Conservation (phyloP, 2,113 vertebrate species). For the Mastomys coucha region DNA sequence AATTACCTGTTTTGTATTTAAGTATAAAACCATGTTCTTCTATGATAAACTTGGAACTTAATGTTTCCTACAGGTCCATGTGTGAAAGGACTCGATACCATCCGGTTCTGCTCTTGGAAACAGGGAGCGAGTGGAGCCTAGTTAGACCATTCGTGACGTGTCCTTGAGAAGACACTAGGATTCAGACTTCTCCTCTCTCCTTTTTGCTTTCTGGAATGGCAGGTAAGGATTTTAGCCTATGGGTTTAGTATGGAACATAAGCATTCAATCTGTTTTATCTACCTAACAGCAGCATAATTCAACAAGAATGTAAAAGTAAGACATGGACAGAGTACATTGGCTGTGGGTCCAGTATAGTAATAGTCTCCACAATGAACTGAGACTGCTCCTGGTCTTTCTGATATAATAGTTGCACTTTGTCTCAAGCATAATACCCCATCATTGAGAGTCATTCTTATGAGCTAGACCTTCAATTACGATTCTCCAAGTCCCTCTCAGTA, state of each 20-base stretch:
- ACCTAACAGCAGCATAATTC: not conserved
- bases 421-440: not conserved
- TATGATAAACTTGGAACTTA: not conserved
- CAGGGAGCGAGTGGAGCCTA: too few species aligned
- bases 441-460: not conserved
- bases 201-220: not conserved
- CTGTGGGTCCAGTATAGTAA: not conserved
- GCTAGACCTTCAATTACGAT: not conserved
- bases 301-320: not conserved
- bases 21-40: not conserved
- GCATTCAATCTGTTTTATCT: not conserved
- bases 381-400: not conserved
- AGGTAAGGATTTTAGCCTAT: not conserved
- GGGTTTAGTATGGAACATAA: not conserved
- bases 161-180: not conserved
- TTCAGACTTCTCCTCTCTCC: not conserved
- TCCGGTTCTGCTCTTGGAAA: too few species aligned
- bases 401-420: not conserved
- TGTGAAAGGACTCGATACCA: not conserved
- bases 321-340: not conserved
- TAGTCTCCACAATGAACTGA: not conserved
- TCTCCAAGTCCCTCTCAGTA: not conserved
- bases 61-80: not conserved
- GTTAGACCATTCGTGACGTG: too few species aligned
- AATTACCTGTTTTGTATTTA: not conserved